These are phyloP conservation scores for Heteromurus nitidus DNA, from an alignment of 2,888 invertebrate genomes.

Conservation along the genomic window DNA sequence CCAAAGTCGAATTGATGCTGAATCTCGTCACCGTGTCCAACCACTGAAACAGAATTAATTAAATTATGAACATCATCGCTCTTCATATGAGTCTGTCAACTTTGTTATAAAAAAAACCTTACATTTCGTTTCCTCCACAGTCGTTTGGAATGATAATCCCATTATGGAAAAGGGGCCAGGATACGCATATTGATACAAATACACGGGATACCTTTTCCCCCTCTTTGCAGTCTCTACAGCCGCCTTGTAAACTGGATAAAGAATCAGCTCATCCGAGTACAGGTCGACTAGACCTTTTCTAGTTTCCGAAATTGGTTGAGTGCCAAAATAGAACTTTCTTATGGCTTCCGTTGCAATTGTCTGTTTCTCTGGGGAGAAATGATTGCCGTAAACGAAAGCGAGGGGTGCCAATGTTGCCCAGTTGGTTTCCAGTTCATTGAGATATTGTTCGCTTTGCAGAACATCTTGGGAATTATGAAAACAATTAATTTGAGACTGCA, in stretches of 20 bases:
- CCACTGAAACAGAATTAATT: conserved; percentile 15
- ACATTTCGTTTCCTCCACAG: neutral
- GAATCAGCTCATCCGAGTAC: conserved; percentile 21
- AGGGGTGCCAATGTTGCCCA: conserved; percentile 21
- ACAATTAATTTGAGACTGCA: neutral
- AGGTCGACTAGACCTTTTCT: neutral
- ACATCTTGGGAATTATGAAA: neutral
- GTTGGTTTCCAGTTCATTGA: neutral
- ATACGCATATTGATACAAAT: conserved; percentile 48
- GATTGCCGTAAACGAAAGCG: neutral
- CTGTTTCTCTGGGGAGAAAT: neutral
- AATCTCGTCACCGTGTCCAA: conserved; percentile 30
- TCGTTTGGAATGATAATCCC: neutral
- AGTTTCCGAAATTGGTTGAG: conserved; percentile 20
- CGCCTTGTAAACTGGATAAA: conserved; percentile 1
- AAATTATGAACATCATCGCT: neutral
- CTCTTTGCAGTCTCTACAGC: conserved; percentile 12
- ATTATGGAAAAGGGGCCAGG: conserved; percentile 7
- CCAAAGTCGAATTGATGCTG: neutral
- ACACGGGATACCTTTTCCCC: conserved; percentile 12
- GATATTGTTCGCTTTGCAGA: neutral
- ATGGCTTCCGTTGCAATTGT: neutral
- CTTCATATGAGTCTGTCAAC: neutral
- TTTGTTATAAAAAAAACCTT: neutral
- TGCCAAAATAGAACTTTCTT: conserved; percentile 45